phyloP scores from a whole-genome alignment of 2,888 invertebrate species.

The Nasonovia ribisnigri region DNA sequence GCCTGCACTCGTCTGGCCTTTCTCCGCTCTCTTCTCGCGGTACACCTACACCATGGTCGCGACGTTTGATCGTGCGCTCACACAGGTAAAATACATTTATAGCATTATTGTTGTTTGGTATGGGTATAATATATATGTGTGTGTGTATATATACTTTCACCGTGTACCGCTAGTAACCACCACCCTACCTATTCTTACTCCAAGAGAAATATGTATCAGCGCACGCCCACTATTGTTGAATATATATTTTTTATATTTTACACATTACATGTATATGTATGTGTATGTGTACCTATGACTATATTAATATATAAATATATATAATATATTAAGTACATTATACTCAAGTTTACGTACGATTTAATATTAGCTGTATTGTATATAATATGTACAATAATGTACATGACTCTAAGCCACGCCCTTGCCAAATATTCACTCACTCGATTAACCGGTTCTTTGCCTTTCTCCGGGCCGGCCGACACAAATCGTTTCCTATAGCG shows the following conservation, averaged over 20 bases:
- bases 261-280: background rate
- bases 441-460: conserved; percentile 52
- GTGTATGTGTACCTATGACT: background rate
- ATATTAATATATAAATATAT: no score
- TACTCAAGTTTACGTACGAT: background rate
- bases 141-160: background rate
- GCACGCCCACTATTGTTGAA: conserved; percentile 56
- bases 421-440: conserved; percentile 62
- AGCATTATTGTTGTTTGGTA: background rate
- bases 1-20: conserved; percentile 8
- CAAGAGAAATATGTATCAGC: conserved; percentile 47
- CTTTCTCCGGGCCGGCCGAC: conserved; percentile 41
- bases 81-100: background rate
- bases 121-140: background rate
- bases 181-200: background rate
- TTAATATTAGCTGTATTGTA: background rate
- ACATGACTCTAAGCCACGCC: conserved; percentile 40
- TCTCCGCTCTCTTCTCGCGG: conserved; percentile 35
- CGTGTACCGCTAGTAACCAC: background rate
- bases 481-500: conserved; percentile 29
- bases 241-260: background rate
- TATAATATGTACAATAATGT: background rate
- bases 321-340: background rate
- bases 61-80: conserved; percentile 6
- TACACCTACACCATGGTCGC: conserved; percentile 4